Conservation (phyloP, 2,797 vertebrate species). For the Psittacula derbiana region DNA sequence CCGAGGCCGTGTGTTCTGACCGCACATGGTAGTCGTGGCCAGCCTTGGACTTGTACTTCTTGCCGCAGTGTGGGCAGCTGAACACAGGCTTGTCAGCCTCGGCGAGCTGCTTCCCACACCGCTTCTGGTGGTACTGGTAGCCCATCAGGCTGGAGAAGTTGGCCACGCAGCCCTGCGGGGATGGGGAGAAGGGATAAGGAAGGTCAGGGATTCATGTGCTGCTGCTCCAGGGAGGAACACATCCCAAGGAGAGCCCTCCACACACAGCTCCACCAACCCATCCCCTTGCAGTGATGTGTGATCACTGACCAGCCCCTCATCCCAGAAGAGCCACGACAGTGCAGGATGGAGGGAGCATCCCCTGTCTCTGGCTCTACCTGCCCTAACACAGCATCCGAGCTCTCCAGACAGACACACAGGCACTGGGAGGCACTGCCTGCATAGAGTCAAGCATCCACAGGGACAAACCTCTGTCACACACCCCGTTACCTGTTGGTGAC, state of each 20-base stretch:
- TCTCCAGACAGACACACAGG: neutral
- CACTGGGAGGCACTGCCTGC: neutral
- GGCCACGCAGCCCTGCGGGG: conserved; percentile 85
- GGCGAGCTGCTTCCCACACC: conserved; percentile 87
- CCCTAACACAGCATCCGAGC: neutral
- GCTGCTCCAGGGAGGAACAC: neutral
- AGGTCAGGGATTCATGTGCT: rapidly evolving
- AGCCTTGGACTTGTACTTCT: conserved; percentile 93
- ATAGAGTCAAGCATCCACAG: neutral
- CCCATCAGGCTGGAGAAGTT: conserved; percentile 96
- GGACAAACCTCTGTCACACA: neutral
- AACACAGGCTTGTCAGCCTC: conserved; percentile 88
- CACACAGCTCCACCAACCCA: neutral
- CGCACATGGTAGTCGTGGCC: conserved; percentile 92
- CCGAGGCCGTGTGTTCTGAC: conserved; percentile 77
- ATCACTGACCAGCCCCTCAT: rapidly evolving
- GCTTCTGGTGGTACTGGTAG: conserved; percentile 96
- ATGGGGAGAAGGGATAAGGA: neutral
- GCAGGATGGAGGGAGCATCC: neutral
- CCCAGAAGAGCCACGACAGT: neutral
- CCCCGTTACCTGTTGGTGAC: neutral
- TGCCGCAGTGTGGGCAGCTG: conserved; percentile 88
- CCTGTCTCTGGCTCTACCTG: neutral
- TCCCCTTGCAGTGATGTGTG: rapidly evolving
- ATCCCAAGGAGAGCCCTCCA: rapidly evolving